Evolutionary conservation across 2,113 vertebrate species (phyloP), one percentile per base, ranked within the genome.

Genomic region (Ammodytes dubius): DNA sequence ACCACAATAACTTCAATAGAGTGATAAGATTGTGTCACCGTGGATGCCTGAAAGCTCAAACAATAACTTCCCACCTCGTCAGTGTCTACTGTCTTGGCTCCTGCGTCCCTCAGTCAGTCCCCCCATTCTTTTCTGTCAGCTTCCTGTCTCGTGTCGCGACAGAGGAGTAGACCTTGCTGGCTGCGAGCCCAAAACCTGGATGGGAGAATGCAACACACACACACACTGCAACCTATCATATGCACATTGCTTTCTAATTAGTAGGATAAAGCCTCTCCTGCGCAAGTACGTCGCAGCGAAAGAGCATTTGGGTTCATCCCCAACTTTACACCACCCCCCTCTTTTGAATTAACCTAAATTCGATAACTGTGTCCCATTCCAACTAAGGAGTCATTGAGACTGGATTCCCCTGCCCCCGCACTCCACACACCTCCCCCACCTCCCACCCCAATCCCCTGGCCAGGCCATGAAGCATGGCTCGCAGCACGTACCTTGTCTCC

Each of bases 81-180:
- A 65, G 76, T 69, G 82, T 80, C 87, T 82, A 57, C 90, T 83
- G 77, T 71, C 78, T 73, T 83, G 92, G 84, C 90, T 93, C 91
- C 92, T 77, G 80, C 14, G 85, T 88, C 71, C 60, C 76, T 87
- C 80, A 61, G 74, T 76, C 79, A 10, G 87, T 88, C 89, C 87
- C 79, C 79, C 65, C 74, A 92, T 95, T 95, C 95, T 95, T 95
- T 94, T 89, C 88, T 94, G 88, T 92, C 84, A 91, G 86, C 85
- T 95, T 96, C 95, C 95, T 95, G 95, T 95, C 93, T 93, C 87
- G 89, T 92, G 94, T 93, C 94, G 93, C 92, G 93, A 94, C 95
- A 95, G 89, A 90, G 86, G 77, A 85, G 86, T 67, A 91, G 87
- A 85, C 87, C 73, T 76, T 4, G 67, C 86, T 95, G 93, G 93